Conservation (phyloP, 2,888 invertebrate genomes). For the Phalangium opilio region DNA sequence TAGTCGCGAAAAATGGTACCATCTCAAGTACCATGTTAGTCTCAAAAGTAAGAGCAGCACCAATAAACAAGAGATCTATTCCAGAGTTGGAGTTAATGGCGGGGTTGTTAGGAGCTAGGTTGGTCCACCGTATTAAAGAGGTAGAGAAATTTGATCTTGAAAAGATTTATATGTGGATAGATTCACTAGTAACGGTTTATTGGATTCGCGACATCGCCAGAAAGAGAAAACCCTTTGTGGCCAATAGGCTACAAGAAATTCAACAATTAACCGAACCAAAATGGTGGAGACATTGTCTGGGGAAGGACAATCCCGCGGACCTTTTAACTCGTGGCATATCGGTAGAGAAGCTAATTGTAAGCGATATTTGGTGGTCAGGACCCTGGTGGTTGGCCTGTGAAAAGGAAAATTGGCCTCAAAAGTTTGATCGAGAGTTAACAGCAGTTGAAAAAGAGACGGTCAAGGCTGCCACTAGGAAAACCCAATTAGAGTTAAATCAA, state of each 20-base stretch:
- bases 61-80: slow-evolving; percentile 18
- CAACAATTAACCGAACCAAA: slow-evolving; percentile 5
- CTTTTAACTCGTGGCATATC: slow-evolving; percentile 20
- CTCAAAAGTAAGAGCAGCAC: slow-evolving; percentile 20
- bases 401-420: background rate
- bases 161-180: slow-evolving; percentile 14
- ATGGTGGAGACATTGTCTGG: slow-evolving; percentile 20
- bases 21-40: background rate
- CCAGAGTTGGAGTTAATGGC: slow-evolving; percentile 20
- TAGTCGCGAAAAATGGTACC: too few relatives aligned
- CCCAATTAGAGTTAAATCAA: too few relatives aligned
- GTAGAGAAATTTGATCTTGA: background rate
- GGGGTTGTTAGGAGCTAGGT: slow-evolving; percentile 6
- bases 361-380: slow-evolving; percentile 22
- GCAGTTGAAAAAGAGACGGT: too few relatives aligned
- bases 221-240: slow-evolving; percentile 20
- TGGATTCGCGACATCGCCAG: slow-evolving; percentile 16
- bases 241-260: slow-evolving; percentile 22
- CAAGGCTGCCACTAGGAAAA: too few relatives aligned
- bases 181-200: slow-evolving; percentile 16
- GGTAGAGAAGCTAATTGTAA: slow-evolving; percentile 4
- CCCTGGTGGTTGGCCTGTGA: slow-evolving; percentile 16
- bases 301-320: slow-evolving; percentile 24
- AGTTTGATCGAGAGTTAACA: too few relatives aligned
- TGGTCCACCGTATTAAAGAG: background rate